Percentiles rank a stretch among this genome's conserved stretches.
Conservation (phyloP, 2,113 vertebrate genomes). For the Mugil cephalus region DNA sequence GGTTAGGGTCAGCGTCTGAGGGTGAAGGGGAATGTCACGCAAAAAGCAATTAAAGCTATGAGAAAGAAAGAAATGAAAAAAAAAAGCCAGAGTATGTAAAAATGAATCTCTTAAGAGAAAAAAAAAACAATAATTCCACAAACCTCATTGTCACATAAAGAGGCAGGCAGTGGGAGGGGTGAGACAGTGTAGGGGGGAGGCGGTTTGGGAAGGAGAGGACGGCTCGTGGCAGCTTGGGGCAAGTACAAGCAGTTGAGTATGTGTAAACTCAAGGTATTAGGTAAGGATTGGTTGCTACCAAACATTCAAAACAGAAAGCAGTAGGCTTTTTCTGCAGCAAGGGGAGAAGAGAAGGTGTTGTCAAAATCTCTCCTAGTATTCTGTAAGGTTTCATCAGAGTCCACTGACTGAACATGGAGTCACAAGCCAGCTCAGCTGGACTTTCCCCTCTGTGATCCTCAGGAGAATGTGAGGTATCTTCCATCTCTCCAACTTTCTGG, state of each 20-base stretch:
- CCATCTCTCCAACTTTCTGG: constrained; percentile 33
- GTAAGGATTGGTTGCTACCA: constrained; percentile 80
- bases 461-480: constrained; percentile 54
- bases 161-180: constrained; percentile 53
- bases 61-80: constrained; percentile 43
- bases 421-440: constrained; percentile 51
- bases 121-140: constrained; percentile 57
- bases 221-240: constrained; percentile 68
- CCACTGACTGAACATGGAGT: constrained; percentile 50
- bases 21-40: constrained; percentile 51
- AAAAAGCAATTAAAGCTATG: constrained; percentile 76
- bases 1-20: constrained; percentile 40
- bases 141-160: constrained; percentile 62
- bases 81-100: constrained; percentile 35
- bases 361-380: constrained; percentile 68
- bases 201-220: constrained; percentile 41
- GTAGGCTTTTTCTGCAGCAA: constrained; percentile 75
- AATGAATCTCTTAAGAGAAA: constrained; percentile 61
- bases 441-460: constrained; percentile 50
- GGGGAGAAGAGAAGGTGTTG: constrained; percentile 61
- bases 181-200: constrained; percentile 25
- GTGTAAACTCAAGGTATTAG: constrained; percentile 76
- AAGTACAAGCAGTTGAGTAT: constrained; percentile 74
- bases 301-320: constrained; percentile 85
- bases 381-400: constrained; percentile 66